Evolutionary conservation across 2,797 vertebrate species (phyloP).

Genomic region (Mus minutoides): DNA sequence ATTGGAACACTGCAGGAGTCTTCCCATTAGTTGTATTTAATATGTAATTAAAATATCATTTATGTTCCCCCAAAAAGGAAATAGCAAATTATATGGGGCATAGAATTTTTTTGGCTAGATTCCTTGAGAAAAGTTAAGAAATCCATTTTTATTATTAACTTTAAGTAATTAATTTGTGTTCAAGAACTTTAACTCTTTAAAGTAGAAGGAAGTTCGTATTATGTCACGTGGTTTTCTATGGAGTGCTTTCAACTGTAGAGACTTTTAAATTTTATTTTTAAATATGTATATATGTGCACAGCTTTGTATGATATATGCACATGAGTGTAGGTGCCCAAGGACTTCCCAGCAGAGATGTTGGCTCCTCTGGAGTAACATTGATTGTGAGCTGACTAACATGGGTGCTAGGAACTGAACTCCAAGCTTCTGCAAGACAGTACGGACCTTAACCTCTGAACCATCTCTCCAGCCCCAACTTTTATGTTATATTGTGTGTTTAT

Average conservation of each 20-base stretch:
- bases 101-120: slow-evolving; percentile 42
- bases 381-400: not conserved
- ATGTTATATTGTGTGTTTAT: not conserved
- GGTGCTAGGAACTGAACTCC: not conserved
- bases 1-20: slow-evolving; percentile 62
- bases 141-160: slow-evolving; percentile 1
- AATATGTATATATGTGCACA: not conserved
- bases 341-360: not conserved
- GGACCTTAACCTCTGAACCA: not conserved
- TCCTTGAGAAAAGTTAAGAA: slow-evolving; percentile 35
- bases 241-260: not conserved
- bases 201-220: not conserved
- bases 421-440: not conserved
- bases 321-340: not conserved
- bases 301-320: not conserved
- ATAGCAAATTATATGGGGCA: slow-evolving; percentile 50
- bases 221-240: not conserved
- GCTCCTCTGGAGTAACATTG: not conserved
- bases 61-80: slow-evolving; percentile 47
- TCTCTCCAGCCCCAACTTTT: not conserved
- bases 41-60: slow-evolving; percentile 68
- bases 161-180: slow-evolving; percentile 49
- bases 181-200: slow-evolving; percentile 44
- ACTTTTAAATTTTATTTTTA: not conserved
- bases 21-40: slow-evolving; percentile 62